Base-by-base conservation (phyloP, 2,113 vertebrate genomes). In the Porphyrio hochstetteri region DNA sequence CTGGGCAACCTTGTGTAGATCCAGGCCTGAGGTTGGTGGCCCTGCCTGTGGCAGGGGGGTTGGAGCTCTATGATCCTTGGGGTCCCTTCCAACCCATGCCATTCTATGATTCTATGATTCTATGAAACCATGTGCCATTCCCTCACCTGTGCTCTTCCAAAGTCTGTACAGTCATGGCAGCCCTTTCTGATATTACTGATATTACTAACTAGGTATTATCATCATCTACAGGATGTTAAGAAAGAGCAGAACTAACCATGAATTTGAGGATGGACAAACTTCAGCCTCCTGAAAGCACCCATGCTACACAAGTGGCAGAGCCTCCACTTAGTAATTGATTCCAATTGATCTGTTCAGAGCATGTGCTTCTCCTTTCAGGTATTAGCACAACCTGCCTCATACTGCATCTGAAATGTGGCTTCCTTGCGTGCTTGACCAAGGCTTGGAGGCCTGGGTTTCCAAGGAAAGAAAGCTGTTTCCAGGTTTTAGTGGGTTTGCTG, bases 161-260 rank as follows among this genome's bases (percentile, higher is more conserved):
- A 79, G 10, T 36, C 56, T 67, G 28, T 20, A 21, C 14, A 64
- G 25, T 8, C 52, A 33, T 9, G 17, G 52, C 14, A 85, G 17
- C 13, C 33, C n/a, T 61, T 88, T 68, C 82, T 64, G 64, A 14
- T 40, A 46, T 61, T 88, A 64, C 82, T 64, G 64, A 14, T 35
- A 40, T 40, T 71, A 31, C 48, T 82, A 1, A 59, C 28, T 46
- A 38, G 35, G 46, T 78, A 65, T 36, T 1, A 0, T 72, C 38
- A 42, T 28, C 28, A 46, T 11, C 63, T 9, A 55, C 0, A 0
- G 5, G 3, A 65, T 8, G 6, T 29, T 80, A 44, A 44, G 48
- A 88, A 88, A 74, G 28, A 65, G 9, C 23, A 86, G 79, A 78
- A 79, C 23, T 40, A 61, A 61, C 48, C 13, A 48, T 6, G 10